Evolutionary conservation across 2,113 vertebrate species (phyloP).

Genomic region (Pterocles orientalis): DNA sequence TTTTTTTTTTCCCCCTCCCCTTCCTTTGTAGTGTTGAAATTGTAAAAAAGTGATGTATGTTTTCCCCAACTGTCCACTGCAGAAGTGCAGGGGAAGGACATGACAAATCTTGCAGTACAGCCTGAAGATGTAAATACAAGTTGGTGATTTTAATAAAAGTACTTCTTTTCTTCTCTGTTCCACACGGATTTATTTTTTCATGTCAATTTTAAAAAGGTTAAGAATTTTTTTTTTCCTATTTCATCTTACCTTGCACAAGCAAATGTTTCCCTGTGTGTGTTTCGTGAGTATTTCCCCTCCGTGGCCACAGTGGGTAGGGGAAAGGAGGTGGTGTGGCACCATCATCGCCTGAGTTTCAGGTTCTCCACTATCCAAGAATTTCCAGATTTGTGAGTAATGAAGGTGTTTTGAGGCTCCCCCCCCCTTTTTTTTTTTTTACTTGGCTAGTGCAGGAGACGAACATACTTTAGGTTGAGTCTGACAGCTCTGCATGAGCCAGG

Average conservation of each 20-base stretch:
- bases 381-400: neutral
- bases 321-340: neutral
- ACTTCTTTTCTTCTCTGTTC: neutral
- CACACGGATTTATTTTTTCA: neutral
- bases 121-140: neutral
- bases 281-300: neutral
- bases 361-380: neutral
- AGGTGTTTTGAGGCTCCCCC: neutral
- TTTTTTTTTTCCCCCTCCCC: fast-evolving
- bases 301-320: neutral
- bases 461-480: neutral
- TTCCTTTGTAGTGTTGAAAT: neutral
- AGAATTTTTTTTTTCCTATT: neutral
- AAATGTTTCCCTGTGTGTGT: neutral
- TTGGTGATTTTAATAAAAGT: neutral
- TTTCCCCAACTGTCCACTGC: neutral
- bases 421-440: neutral
- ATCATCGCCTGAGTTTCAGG: neutral
- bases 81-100: neutral
- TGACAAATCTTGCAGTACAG: neutral
- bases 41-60: neutral
- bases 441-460: neutral
- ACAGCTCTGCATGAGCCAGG: neutral
- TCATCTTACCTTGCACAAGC: neutral
- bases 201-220: neutral